Evolutionary conservation across 2,113 vertebrate genomes (phyloP).

Genomic region (Melanocharis versteri): DNA sequence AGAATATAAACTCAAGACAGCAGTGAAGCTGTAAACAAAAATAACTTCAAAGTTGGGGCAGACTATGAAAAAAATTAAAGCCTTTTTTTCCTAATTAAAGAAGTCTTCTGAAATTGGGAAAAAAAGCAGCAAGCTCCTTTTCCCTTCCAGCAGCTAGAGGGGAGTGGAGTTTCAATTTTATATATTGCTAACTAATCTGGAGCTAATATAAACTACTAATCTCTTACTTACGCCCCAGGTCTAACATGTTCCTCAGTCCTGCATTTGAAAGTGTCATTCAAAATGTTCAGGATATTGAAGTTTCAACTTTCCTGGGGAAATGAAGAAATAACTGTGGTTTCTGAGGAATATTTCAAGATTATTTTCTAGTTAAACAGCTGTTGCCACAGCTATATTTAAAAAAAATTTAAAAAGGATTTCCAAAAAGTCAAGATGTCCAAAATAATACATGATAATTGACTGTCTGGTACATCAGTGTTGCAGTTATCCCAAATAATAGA

Average conservation of each 20-base stretch:
- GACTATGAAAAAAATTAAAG: neutral
- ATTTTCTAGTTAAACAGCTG: neutral
- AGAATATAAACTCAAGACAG: neutral
- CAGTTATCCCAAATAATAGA: neutral
- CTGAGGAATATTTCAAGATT: neutral
- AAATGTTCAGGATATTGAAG: neutral
- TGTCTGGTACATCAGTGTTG: neutral
- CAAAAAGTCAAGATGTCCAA: neutral
- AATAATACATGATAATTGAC: neutral
- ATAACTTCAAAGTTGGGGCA: neutral
- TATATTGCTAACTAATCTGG: neutral
- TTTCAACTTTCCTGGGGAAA: neutral
- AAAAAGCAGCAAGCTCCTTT: neutral
- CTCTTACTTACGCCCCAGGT: neutral
- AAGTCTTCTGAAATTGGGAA: neutral
- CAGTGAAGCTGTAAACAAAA: neutral
- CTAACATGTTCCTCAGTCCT: neutral
- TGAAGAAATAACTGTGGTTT: neutral
- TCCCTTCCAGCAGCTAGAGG: conserved; percentile 45
- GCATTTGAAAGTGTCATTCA: neutral
- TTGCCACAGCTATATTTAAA: neutral
- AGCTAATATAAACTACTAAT: conserved; percentile 21
- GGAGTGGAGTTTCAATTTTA: conserved; percentile 50
- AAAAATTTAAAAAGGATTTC: neutral
- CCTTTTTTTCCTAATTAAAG: neutral